These are phyloP conservation scores for Ellobium chinense DNA, from an alignment of 2,888 invertebrate genomes.

Conservation along the genomic window DNA sequence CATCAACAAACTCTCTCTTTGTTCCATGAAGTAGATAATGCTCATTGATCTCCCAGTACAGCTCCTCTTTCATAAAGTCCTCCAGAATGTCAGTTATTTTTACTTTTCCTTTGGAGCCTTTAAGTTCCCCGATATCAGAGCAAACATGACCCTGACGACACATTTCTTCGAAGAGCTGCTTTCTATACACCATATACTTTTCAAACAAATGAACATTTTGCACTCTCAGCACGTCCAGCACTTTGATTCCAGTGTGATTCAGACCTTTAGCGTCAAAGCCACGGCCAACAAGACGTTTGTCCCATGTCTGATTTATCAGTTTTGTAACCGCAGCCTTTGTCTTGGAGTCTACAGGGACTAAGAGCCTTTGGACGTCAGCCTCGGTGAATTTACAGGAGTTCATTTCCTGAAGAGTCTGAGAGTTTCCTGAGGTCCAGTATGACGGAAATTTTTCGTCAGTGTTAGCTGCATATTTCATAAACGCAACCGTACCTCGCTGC, in stretches of 20 bases:
- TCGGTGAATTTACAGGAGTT: not conserved
- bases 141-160: constrained; percentile 12
- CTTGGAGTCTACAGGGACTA: constrained; percentile 46
- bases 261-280: constrained; percentile 58
- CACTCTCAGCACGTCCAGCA: constrained; percentile 60
- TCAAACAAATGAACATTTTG: constrained; percentile 60
- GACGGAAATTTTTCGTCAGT: constrained; percentile 45
- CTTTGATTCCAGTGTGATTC: constrained; percentile 10
- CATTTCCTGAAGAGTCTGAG: not conserved
- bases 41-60: constrained; percentile 60
- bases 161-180: constrained; percentile 49
- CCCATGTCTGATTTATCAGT: constrained; percentile 56
- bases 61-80: constrained; percentile 35
- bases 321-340: constrained; percentile 51
- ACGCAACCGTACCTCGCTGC: constrained; percentile 47
- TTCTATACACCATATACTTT: constrained; percentile 51
- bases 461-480: constrained; percentile 43
- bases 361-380: not conserved
- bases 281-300: constrained; percentile 50
- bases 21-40: constrained; percentile 69
- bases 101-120: constrained; percentile 28
- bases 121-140: constrained; percentile 41
- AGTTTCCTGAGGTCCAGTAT: constrained; percentile 51
- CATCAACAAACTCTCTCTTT: constrained; percentile 50
- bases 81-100: not conserved